phyloP scores from a whole-genome alignment of 2,888 invertebrate species.

The Lycophotia porphyrea region DNA sequence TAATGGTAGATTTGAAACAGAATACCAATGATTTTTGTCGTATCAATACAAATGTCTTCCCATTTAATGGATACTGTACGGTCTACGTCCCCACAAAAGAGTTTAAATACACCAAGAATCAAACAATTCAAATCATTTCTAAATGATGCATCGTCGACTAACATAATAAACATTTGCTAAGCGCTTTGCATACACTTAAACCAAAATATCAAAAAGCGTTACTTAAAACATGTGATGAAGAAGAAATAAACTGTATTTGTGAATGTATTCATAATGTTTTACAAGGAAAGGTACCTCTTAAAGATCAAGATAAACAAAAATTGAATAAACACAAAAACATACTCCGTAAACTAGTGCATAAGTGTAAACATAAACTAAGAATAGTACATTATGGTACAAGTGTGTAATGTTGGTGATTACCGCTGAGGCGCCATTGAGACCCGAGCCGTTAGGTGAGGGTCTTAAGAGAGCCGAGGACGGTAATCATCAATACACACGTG shows the following conservation, averaged over 20 bases:
- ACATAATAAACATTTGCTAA: constrained; percentile 52
- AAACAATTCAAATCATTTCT: constrained; percentile 52
- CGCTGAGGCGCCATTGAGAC: too few relatives aligned
- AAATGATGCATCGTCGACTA: constrained; percentile 57
- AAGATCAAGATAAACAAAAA: not conserved
- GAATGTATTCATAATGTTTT: constrained; percentile 61
- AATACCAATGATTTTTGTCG: constrained; percentile 40
- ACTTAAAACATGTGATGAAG: constrained; percentile 57
- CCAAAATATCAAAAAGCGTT: constrained; percentile 54
- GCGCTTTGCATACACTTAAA: constrained; percentile 50
- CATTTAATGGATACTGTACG: constrained; percentile 26
- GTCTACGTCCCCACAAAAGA: constrained; percentile 30
- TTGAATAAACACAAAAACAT: not conserved
- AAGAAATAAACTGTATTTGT: constrained; percentile 65
- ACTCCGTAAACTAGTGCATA: not conserved
- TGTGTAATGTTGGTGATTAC: too few relatives aligned
- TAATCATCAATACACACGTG: too few relatives aligned
- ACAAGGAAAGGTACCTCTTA: constrained; percentile 1
- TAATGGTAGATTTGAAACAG: constrained; percentile 56
- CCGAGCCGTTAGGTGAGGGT: too few relatives aligned
- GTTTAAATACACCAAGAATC: constrained; percentile 56
- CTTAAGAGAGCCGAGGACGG: too few relatives aligned
- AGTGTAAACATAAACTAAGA: not conserved
- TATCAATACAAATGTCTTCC: constrained; percentile 60
- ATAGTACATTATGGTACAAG: too few relatives aligned